phyloP scores from a whole-genome alignment of 1,140 invertebrate genomes.

The Chymomyza costata region DNA sequence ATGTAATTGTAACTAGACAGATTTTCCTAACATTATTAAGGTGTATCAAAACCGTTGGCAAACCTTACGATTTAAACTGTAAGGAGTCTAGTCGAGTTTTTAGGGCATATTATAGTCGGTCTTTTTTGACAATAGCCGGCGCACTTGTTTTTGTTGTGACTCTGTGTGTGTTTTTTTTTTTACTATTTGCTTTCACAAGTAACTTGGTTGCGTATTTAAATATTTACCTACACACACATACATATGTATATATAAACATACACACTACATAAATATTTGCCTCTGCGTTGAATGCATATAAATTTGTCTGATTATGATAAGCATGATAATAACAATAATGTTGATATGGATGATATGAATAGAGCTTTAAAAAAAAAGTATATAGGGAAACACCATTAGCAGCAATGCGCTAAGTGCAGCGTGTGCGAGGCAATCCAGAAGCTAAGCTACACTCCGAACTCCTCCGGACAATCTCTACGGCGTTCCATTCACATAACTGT shows the following conservation, averaged over 20 bases:
- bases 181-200: constrained; percentile 49
- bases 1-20: too few relatives aligned
- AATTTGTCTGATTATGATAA: constrained; percentile 62
- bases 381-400: constrained; percentile 19
- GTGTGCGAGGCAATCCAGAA: too few relatives aligned
- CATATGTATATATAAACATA: constrained; percentile 25
- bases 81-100: too few relatives aligned
- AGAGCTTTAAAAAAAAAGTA: too few relatives aligned
- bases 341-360: constrained; percentile 44
- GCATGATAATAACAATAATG: constrained; percentile 58
- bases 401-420: constrained; percentile 22
- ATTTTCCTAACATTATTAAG: too few relatives aligned
- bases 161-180: constrained; percentile 11
- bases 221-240: too few relatives aligned
- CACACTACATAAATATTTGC: too few relatives aligned
- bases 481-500: neutral
- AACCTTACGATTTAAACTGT: too few relatives aligned
- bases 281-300: too few relatives aligned
- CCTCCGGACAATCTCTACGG: neutral
- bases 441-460: constrained; percentile 15
- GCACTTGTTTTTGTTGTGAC: neutral
- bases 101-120: too few relatives aligned
- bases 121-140: too few relatives aligned
- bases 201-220: constrained; percentile 69
- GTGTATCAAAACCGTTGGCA: too few relatives aligned